A percentile compares a stretch with the other conserved stretches of the same genome.
Conservation (phyloP, 2,797 vertebrate species). For the Pangasius sanitwongsei region DNA sequence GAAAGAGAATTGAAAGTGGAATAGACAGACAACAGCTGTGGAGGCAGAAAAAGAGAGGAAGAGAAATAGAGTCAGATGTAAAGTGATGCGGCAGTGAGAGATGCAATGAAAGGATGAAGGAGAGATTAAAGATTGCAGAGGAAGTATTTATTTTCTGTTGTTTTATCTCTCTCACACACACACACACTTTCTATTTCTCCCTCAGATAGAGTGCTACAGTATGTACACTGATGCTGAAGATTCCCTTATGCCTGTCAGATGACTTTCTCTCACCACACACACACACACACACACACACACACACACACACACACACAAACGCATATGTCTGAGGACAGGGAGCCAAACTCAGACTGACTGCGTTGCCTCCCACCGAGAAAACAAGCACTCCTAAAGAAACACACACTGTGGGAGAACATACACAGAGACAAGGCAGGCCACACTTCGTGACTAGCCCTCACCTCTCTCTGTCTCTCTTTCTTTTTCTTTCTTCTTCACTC, state of each 20-base stretch:
- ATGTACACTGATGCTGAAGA: neutral
- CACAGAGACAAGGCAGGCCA: neutral
- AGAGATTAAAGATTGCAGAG: conserved; percentile 42
- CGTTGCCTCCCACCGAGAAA: neutral
- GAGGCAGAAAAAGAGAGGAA: conserved; percentile 19
- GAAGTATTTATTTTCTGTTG: conserved; percentile 44
- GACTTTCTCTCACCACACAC: neutral
- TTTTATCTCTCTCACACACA: neutral
- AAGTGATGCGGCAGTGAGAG: conserved; percentile 8
- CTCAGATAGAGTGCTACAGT: neutral
- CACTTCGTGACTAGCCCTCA: neutral
- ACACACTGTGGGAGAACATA: neutral
- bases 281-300: conserved; percentile 6
- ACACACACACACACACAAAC: conserved; percentile 24
- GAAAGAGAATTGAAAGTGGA: neutral
- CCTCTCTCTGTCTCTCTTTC: neutral
- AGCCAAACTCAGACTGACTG: no score
- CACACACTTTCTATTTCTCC: neutral
- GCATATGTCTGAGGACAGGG: neutral
- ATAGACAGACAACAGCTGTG: conserved; percentile 32
- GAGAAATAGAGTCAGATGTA: conserved; percentile 9
- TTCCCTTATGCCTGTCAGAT: neutral
- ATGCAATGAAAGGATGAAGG: neutral
- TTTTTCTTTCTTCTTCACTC: neutral
- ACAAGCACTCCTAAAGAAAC: neutral